Evolutionary conservation across 2,888 invertebrate genomes (phyloP), one percentile per base, ranked within the genome.

Genomic region (Patella caerulea): DNA sequence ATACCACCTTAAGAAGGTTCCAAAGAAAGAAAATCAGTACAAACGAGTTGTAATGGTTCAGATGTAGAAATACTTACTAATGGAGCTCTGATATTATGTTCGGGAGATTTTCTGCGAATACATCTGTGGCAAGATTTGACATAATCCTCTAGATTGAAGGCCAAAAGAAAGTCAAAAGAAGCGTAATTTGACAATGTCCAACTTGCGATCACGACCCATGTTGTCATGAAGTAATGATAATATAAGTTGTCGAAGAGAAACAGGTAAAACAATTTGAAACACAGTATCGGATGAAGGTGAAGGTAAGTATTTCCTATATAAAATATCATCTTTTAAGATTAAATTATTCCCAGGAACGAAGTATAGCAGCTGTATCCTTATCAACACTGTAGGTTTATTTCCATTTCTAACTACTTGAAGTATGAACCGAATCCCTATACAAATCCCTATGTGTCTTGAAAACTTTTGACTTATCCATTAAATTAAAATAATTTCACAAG

Each of bases 151-250:
- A 83, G 74, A 70, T 84, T 83, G 7, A 34, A 76, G 15, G 72
- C 53, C 80, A 24, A 83, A 80, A n/a, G 78, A 77, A 29, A 79
- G 79, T 85, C 85, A 85, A 74, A 77, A 85, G 69, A 76, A 83
- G 71, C 86, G 78, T 14, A 29, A 29, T 34, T 74, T 45, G 4
- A 82, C 53, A 3, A 84, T 34, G 3, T 29, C 59, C 12, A 78
- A 73, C 15, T 82, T 84, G n/a, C 80, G 69, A 54, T 83, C 84
- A 11, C 73, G 12, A 11, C 83, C 78, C 54, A 78, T 81, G 55
- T 85, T 52, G 65, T 85, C 79, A 55, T 82, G 82, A 14, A 76
- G 15, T 5, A 55, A 9, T 7, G 54, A 55, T 11, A 82, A 34
- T 15, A 76, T 65, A 19, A 56, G 54, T 17, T 54, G 17, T 74